These are phyloP conservation scores for Odocoileus virginianus DNA, from an alignment of 2,113 vertebrate genomes.

Conservation along the genomic window DNA sequence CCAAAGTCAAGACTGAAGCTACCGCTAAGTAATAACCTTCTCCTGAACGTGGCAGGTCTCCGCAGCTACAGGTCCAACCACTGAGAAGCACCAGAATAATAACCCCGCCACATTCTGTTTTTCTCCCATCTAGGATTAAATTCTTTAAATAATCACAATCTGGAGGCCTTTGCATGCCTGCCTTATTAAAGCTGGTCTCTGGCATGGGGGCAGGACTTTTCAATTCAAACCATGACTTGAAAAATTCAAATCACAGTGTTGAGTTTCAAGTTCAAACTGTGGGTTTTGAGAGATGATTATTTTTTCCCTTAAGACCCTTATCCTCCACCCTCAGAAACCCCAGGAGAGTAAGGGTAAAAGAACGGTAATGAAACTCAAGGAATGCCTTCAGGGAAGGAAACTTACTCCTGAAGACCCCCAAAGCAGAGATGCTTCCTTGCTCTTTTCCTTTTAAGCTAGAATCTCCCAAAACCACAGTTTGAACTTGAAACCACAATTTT, in stretches of 20 bases:
- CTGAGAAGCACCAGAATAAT: neutral
- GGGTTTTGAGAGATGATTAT: conserved; percentile 6
- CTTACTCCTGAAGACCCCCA: conserved; percentile 3
- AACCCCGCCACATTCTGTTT: neutral
- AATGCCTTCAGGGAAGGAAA: neutral
- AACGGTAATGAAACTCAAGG: neutral
- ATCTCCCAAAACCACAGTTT: conserved; percentile 37
- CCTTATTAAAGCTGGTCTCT: neutral
- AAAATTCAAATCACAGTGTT: conserved; percentile 30
- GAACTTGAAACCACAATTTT: conserved; percentile 44
- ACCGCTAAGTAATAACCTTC: too few relatives aligned
- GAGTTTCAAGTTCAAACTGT: neutral
- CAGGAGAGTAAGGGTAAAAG: neutral
- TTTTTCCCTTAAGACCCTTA: neutral
- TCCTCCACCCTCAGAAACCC: neutral
- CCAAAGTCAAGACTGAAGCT: neutral
- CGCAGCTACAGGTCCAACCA: neutral
- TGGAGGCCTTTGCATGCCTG: neutral
- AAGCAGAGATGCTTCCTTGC: neutral
- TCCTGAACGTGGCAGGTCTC: neutral
- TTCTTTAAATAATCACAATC: neutral
- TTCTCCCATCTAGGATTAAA: neutral
- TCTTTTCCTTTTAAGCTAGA: neutral
- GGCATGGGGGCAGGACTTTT: neutral
- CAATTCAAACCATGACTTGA: neutral